Evolutionary conservation across 1,140 invertebrate species (phyloP).

Genomic region (Cotesia typhae): DNA sequence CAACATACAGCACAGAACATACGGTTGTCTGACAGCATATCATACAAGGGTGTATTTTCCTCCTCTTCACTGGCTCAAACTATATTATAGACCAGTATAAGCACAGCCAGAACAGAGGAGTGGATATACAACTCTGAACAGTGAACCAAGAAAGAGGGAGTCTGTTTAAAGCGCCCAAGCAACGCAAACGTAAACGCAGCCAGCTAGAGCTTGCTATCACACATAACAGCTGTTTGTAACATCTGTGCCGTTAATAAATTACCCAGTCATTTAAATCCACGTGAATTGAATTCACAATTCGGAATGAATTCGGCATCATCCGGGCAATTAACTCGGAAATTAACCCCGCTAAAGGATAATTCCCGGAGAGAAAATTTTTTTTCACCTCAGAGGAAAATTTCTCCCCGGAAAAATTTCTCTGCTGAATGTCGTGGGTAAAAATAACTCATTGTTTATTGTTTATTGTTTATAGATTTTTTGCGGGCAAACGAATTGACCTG

Average conservation of each 20-base stretch:
- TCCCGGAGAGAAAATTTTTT: background rate
- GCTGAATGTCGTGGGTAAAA: background rate
- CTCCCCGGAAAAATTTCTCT: too few species aligned
- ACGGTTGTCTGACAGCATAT: too few species aligned
- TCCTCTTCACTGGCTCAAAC: too few species aligned
- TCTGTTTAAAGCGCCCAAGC: conserved; percentile 10
- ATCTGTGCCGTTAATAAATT: conserved; percentile 37
- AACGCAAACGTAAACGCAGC: background rate
- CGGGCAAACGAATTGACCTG: conserved; percentile 28
- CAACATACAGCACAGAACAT: too few species aligned
- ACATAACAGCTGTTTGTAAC: conserved; percentile 37
- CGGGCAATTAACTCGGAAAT: too few species aligned
- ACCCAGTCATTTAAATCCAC: background rate
- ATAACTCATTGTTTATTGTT: conserved; percentile 4
- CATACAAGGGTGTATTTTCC: too few species aligned
- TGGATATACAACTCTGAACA: too few species aligned
- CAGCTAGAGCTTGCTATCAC: too few species aligned
- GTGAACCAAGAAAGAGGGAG: background rate
- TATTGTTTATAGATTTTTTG: conserved; percentile 8
- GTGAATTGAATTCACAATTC: conserved; percentile 14
- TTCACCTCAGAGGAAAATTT: background rate
- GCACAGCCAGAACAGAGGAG: conserved; percentile 8
- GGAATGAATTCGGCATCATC: too few species aligned
- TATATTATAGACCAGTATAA: too few species aligned
- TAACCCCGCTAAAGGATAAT: too few species aligned